phyloP scores from a whole-genome alignment of 2,888 invertebrate species.

The Cremastinae sp. region DNA sequence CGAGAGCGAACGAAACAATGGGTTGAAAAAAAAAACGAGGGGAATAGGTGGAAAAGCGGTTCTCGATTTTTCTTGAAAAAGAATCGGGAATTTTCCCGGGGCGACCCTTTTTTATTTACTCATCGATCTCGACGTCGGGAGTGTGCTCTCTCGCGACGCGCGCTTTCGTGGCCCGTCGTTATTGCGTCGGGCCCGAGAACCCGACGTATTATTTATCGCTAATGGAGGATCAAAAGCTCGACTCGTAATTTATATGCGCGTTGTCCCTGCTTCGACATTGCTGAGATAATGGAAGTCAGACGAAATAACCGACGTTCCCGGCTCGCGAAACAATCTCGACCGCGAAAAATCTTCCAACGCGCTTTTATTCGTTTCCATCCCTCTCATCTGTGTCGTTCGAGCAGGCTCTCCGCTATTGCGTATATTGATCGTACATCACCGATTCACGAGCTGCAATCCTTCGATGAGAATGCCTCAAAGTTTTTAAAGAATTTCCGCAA shows the following conservation, averaged over 20 bases:
- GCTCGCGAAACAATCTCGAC: constrained; percentile 10
- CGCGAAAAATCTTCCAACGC: background rate
- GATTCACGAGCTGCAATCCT: background rate
- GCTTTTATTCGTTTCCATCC: background rate
- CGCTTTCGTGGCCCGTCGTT: constrained; percentile 3
- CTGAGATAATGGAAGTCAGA: background rate
- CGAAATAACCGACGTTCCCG: constrained; percentile 6
- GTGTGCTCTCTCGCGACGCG: constrained; percentile 6
- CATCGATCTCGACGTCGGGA: constrained; percentile 44
- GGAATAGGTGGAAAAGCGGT: constrained; percentile 28
- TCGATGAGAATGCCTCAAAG: too few species aligned
- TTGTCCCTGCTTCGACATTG: constrained; percentile 1
- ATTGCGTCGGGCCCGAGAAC: constrained; percentile 20
- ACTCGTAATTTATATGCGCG: constrained; percentile 35
- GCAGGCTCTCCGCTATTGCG: too few species aligned
- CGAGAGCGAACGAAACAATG: background rate
- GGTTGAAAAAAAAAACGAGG: background rate
- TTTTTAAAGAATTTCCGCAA: too few species aligned
- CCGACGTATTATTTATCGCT: constrained; percentile 50
- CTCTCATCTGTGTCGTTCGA: too few species aligned
- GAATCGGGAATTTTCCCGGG: constrained; percentile 24
- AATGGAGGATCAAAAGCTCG: constrained; percentile 49
- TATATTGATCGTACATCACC: background rate
- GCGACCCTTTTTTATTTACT: constrained; percentile 46
- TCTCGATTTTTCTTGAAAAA: constrained; percentile 43